Evolutionary conservation across 1,140 invertebrate genomes (phyloP), one percentile per base, ranked within the genome.

Genomic region (Pachypsylla venusta): DNA sequence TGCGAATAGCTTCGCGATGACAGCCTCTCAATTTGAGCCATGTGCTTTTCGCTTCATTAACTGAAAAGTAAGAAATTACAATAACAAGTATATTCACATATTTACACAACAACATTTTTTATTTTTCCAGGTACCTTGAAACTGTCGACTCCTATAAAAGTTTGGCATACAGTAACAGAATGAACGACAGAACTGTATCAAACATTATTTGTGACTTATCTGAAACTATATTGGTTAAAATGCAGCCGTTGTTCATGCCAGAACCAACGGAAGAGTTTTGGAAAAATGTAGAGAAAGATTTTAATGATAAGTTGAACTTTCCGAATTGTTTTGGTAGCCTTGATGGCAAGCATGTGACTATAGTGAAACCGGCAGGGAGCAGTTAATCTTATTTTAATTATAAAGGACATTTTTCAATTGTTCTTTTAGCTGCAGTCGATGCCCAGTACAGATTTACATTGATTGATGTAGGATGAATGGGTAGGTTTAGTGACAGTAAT

Each of bases 111-210:
- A n/a, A n/a, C n/a, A 30, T 55, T 60, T 62, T 14, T 60, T 53
- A 53, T 64, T 59, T 27, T 64, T 65, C 59, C 48, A 64, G 64
- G 40, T 65, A 61, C 55, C 48, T 64, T 25, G 63, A 57, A 22
- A 54, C 61, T 59, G 62, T 63, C 27, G 54, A 61, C 35, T 57
- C 53, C 24, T 60, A 58, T 25, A 60, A 57, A 58, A 59, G 53
- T 28, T 53, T 66, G 25, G 59, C 42, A 26, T 65, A 63, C 53
- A 61, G 55, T 28, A 68, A 64, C 42, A 57, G 65, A 55, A 56
- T 69, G 26, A 66, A 64, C 26, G 30, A 57, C 19, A 55, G 57
- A 39, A 69, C 67, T 13, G 62, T 67, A 30, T 40, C 56, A 30
- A 60, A 58, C 20, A 65, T 68, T 57, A 58, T 69, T 16, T n/a